Conservation (phyloP, 2,113 vertebrate genomes). For the Hypomesus transpacificus region DNA sequence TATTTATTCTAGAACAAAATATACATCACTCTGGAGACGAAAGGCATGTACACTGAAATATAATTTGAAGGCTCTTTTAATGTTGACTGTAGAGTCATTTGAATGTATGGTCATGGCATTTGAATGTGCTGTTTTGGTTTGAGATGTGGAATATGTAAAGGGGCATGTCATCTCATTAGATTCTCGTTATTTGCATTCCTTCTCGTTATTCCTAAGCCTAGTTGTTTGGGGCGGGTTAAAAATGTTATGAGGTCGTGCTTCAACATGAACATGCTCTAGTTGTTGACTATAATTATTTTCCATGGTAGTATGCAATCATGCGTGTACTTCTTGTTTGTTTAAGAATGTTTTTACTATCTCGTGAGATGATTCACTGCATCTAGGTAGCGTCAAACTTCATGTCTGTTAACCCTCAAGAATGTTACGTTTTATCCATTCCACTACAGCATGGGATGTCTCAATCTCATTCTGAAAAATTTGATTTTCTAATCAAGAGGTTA, state of each 20-base stretch:
- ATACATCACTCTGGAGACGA: constrained; percentile 21
- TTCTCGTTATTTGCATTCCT: neutral
- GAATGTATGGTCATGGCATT: neutral
- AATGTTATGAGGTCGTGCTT: constrained; percentile 4
- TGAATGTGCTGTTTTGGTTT: constrained; percentile 41
- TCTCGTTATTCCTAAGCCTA: neutral
- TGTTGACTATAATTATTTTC: neutral
- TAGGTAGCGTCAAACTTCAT: neutral
- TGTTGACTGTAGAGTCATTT: neutral
- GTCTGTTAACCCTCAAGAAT: neutral
- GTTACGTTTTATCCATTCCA: neutral
- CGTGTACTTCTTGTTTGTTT: neutral
- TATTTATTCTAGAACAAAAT: constrained; percentile 49
- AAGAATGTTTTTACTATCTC: neutral
- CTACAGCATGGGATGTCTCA: no score
- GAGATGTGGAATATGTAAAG: constrained; percentile 37
- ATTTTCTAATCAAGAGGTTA: no score
- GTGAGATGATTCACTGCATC: neutral
- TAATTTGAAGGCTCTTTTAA: constrained; percentile 21
- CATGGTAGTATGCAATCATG: constrained; percentile 11
- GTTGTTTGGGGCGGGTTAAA: no score
- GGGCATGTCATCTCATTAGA: neutral
- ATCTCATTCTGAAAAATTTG: no score
- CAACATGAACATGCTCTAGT: constrained; percentile 1
- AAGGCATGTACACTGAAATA: constrained; percentile 34